A percentile compares a stretch with the other conserved stretches of the same genome.
These are phyloP conservation scores for Aplysina aerophoba DNA, from an alignment of 37 sponge, comb jelly and placozoan genomes.

Conservation along the genomic window DNA sequence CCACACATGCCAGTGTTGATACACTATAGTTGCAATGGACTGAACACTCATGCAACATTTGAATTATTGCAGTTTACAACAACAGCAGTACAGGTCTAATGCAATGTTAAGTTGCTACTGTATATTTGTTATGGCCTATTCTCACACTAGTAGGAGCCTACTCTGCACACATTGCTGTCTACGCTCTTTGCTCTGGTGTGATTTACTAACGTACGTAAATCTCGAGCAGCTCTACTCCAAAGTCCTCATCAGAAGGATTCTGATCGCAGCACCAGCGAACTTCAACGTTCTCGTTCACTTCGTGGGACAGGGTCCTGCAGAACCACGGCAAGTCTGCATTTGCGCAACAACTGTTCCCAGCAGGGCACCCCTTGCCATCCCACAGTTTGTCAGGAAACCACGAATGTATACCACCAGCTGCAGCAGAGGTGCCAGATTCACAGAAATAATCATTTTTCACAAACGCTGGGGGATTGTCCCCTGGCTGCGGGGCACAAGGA, in stretches of 20 bases:
- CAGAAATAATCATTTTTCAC: slow-evolving; percentile 8
- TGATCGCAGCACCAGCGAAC: slow-evolving; percentile 20
- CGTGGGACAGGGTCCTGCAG: neutral
- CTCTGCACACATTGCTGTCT: too few species aligned
- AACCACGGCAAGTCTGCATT: slow-evolving; percentile 19
- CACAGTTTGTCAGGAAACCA: slow-evolving; percentile 2
- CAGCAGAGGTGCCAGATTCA: neutral
- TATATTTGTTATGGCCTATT: too few species aligned
- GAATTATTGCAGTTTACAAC: too few species aligned
- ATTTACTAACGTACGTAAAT: neutral
- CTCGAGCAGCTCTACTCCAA: slow-evolving; percentile 14
- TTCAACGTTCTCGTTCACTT: neutral
- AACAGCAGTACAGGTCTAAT: too few species aligned
- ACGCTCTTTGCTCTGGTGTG: too few species aligned
- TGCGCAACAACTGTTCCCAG: slow-evolving; percentile 11
- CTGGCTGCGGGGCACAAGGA: slow-evolving; percentile 23
- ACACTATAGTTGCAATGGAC: too few species aligned
- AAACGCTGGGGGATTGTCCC: slow-evolving; percentile 16
- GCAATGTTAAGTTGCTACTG: too few species aligned
- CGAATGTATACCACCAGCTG: neutral
- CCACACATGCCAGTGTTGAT: too few species aligned
- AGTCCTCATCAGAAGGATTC: neutral
- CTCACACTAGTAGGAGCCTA: too few species aligned
- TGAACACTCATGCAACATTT: too few species aligned
- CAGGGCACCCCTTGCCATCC: slow-evolving; percentile 12